phyloP scores from a whole-genome alignment of 2,797 vertebrate species.

The Melanotaenia parkinsoni region DNA sequence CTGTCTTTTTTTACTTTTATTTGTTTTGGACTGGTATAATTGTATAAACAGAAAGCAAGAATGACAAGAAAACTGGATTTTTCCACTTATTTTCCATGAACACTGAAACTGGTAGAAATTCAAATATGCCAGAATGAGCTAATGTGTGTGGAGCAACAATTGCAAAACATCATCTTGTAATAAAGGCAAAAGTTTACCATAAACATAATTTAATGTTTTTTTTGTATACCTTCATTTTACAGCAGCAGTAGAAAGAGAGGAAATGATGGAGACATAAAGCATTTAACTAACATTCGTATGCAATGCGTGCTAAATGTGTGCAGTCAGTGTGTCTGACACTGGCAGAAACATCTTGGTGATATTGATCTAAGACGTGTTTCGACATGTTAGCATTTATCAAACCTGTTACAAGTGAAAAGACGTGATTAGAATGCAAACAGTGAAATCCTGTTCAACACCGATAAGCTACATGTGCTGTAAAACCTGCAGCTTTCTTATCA shows the following conservation, averaged over 20 bases:
- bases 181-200: neutral
- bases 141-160: neutral
- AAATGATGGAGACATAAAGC: neutral
- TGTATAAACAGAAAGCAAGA: neutral
- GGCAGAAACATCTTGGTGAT: neutral
- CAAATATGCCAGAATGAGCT: neutral
- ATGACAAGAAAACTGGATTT: neutral
- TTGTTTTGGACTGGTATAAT: neutral
- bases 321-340: neutral
- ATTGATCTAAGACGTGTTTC: neutral
- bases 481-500: conserved; percentile 37
- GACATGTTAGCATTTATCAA: neutral
- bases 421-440: conserved; percentile 14
- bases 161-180: neutral
- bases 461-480: conserved; percentile 39
- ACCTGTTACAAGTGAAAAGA: conserved; percentile 2
- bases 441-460: conserved; percentile 1
- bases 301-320: neutral
- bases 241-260: neutral
- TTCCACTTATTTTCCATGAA: neutral
- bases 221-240: neutral
- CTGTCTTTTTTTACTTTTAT: neutral
- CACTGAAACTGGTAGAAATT: neutral
- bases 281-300: neutral
- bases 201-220: neutral